Percentiles rank a stretch among this genome's conserved stretches.
phyloP scores from a whole-genome alignment of 2,888 invertebrate species.

The Strigamia transsilvanica region DNA sequence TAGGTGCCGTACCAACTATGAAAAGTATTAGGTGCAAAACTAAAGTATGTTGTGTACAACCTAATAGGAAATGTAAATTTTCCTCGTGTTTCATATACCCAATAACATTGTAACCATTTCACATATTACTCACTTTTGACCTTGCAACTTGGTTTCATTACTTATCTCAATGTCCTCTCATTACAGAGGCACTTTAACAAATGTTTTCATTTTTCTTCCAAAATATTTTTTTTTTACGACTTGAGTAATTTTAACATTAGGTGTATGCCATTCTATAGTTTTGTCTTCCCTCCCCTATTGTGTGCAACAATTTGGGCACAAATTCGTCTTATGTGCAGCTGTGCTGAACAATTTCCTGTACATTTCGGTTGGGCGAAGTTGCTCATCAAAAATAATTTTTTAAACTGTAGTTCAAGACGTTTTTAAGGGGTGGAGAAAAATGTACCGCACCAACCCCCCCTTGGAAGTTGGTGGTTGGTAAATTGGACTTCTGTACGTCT shows the following conservation, averaged over 20 bases:
- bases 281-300: background rate
- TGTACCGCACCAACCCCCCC: background rate
- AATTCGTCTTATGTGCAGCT: background rate
- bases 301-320: background rate
- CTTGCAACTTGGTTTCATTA: constrained; percentile 13
- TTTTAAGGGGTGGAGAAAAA: constrained; percentile 5
- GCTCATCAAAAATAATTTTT: constrained; percentile 33
- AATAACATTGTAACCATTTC: constrained; percentile 33
- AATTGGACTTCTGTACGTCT: constrained; percentile 4
- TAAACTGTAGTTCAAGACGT: background rate
- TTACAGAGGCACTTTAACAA: background rate
- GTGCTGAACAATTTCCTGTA: constrained; percentile 33
- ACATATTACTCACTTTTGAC: constrained; percentile 41
- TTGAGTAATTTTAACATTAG: background rate
- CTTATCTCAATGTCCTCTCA: constrained; percentile 27
- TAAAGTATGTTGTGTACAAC: background rate
- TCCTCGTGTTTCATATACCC: constrained; percentile 3
- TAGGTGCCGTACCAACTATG: constrained; percentile 33
- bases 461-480: constrained; percentile 5
- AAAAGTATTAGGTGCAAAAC: constrained; percentile 4
- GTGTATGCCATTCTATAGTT: background rate
- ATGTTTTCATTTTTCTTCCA: constrained; percentile 1
- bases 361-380: constrained; percentile 7
- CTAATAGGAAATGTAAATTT: constrained; percentile 21
- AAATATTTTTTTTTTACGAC: background rate